Evolutionary conservation across 2,888 invertebrate genomes (phyloP), one percentile per base, ranked within the genome.

Genomic region (Blomia tropicalis): DNA sequence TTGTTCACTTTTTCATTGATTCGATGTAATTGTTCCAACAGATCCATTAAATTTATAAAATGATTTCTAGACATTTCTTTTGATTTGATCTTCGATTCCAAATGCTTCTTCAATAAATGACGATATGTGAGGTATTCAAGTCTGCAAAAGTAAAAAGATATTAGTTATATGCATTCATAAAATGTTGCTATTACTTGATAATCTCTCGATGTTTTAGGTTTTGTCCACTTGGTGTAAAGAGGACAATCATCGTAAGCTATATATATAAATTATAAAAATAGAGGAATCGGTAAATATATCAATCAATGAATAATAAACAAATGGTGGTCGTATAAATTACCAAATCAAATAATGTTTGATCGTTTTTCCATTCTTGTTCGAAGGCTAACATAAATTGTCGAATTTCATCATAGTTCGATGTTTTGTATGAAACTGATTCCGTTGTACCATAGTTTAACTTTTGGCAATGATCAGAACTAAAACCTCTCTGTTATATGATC

Each of bases 171-270:
- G 51, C 36, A 36, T 17, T 36, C 17, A 19, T 14, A 47, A 47
- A 47, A 27, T 47, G n/a, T n/a, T 41, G 41, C 41, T 54, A 41
- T 64, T 60, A 64, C 64, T 32, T 83, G 66, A 90, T 84, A 58
- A 87, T 87, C 72, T 88, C 87, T 23, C 81, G 78, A 72, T 90
- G 89, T 68, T 87, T 81, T 22, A 90, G 83, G 69, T 83, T 80
- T 1, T 83, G 78, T 63, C 92, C 76, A 65, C 84, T 82, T 0
- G 93, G 89, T 60, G 87, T 83, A 74, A 96, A 95, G 56, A 96
- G 77, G 66, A 88, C 79, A 66, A 96, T 88, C 68, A 92, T 90
- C 71, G 87, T 86, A 74, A 95, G 79, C 69, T 95, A n/a, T 17
- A 23, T 31, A 23, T 5, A 29, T 31, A 27, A 43, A 4, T n/a